These are phyloP conservation scores for Piaya cayana DNA, from an alignment of 2,113 vertebrate genomes.

Conservation along the genomic window DNA sequence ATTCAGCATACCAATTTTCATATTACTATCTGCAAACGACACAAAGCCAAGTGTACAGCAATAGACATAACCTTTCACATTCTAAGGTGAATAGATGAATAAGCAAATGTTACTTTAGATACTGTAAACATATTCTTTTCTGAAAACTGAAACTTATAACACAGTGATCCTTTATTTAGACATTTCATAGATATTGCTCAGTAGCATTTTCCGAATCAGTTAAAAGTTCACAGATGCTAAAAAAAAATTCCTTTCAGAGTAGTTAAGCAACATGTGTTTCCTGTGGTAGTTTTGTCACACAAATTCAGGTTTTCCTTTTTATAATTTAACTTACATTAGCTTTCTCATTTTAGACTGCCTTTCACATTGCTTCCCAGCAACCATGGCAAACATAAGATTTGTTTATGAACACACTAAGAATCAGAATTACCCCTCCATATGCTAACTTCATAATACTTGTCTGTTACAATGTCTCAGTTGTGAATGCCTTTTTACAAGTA, in stretches of 20 bases:
- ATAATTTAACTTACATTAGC: neutral
- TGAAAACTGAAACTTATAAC: neutral
- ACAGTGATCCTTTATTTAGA: neutral
- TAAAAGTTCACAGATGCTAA: neutral
- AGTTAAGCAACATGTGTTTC: neutral
- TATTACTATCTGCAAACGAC: too few species aligned
- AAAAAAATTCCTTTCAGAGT: neutral
- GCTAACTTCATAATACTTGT: neutral
- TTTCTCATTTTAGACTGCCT: neutral
- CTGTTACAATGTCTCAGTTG: neutral
- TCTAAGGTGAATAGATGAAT: neutral
- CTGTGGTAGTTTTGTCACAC: neutral
- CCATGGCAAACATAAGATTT: neutral
- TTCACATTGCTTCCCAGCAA: neutral
- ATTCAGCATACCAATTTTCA: fast-evolving
- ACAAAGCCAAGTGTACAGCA: fast-evolving
- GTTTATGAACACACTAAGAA: neutral
- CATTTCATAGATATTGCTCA: neutral
- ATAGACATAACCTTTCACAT: fast-evolving
- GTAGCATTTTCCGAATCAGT: neutral
- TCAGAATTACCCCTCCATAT: neutral
- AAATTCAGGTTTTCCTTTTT: neutral
- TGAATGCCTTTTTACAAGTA: neutral
- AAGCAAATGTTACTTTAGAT: neutral
- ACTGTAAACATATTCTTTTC: too few species aligned